Evolutionary conservation across 2,113 vertebrate genomes (phyloP).

Genomic region (Herpailurus yagouaroundi): DNA sequence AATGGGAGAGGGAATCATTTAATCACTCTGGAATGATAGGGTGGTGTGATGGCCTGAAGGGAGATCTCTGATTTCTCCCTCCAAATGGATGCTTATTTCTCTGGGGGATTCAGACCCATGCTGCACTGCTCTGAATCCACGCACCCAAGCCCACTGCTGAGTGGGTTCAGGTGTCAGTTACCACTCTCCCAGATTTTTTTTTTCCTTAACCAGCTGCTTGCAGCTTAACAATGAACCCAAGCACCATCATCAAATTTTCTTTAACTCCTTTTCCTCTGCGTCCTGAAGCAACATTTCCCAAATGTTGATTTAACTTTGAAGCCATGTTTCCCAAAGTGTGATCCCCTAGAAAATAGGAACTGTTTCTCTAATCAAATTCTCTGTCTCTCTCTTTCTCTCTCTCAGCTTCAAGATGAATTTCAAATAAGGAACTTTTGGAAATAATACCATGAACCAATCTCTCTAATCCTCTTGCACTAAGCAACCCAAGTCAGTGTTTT

Average conservation of each 20-base stretch:
- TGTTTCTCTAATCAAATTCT: background rate
- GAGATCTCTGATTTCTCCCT: conserved; percentile 44
- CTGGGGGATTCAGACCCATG: background rate
- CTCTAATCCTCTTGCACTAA: background rate
- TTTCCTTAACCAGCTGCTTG: background rate
- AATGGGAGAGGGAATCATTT: background rate
- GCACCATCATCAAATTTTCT: background rate
- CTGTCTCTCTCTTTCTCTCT: background rate
- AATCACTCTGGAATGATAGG: background rate
- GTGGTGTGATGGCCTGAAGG: background rate
- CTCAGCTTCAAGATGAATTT: background rate
- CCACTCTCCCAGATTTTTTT: background rate
- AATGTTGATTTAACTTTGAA: background rate
- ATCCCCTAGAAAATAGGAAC: background rate
- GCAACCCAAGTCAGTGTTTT: background rate
- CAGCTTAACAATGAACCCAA: background rate
- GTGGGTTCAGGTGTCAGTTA: background rate
- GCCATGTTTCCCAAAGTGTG: background rate
- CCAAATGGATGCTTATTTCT: conserved; percentile 4
- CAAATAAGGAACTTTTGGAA: background rate
- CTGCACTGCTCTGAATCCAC: background rate
- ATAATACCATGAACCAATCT: background rate
- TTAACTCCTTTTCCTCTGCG: background rate
- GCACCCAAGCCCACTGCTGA: background rate
- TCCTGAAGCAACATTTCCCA: background rate